Base-by-base conservation (phyloP, 2,888 invertebrate genomes). In the Atherix ibis region DNA sequence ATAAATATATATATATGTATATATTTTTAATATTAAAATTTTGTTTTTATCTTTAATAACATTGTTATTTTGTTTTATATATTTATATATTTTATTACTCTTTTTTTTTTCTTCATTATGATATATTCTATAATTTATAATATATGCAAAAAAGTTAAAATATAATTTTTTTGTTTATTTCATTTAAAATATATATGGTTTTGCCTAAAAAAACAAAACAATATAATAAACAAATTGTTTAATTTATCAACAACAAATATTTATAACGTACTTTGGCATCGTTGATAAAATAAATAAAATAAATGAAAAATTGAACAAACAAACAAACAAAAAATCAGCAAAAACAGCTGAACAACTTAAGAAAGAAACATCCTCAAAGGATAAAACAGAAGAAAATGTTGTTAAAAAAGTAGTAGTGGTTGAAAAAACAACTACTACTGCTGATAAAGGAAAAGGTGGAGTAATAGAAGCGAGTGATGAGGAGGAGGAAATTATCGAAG, bases 401-500 rank as follows among this genome's bases (percentile, higher is more conserved):
- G 14, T 18, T 13, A 31, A 35, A 16, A 35, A 31, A 31, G 10
- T 10, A 22, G 35, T 19, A 26, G 35, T 25, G 5, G 28, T 17
- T 16, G n/a, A 26, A 4, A 26, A n/a, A 9, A 26, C 26, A 12
- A 26, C 26, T 12, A 5, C 26, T 5, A 26, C n/a, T 5, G n/a
- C 5, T 6, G 12, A 19, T n/a, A 19, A 14, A 43, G 45, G 9
- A 12, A 13, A 26, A 9, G 17, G 9, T 29, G 17, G 12, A 8
- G 18, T 3, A 4, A 12, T 9, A 17, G 30, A 30, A 12, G 30
- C 18, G 14, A 31, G 34, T 19, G 31, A 34, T 18, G 33, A 35
- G 16, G 36, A 34, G 17, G 22, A 31, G 25, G 36, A 32, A 17
- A 16, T 25, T 17, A 29, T 34, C 13, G 37, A 34, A 28, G 38